Evolutionary conservation across 2,797 vertebrate genomes (phyloP), one percentile per base, ranked within the genome.

Genomic region (Malacoctenus gilli): DNA sequence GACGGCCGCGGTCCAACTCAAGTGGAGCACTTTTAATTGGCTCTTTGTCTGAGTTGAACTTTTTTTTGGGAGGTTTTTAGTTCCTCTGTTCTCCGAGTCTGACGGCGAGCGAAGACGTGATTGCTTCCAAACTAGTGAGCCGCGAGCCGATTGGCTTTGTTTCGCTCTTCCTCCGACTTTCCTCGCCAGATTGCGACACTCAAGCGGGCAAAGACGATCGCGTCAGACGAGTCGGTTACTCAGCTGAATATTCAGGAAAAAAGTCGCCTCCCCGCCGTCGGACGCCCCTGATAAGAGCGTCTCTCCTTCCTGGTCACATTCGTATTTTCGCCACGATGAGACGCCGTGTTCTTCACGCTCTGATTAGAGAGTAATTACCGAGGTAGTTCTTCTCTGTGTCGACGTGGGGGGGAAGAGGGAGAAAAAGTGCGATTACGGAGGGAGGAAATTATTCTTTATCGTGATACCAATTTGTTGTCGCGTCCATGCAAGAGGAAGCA

Each of bases 11-110:
- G 38, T 13, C 8, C 57, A 56, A 60, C 69, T 42, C 38, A 57
- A 77, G 54, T 52, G 50, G 11, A 52, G 40, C 64, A 59, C 53
- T 68, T 79, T 65, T 80, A 80, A 84, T 80, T 79, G 68, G 25
- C 21, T 73, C 61, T 68, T 75, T 79, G 75, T 78, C 74, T 32
- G 30, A 13, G 20, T 30, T 62, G 28, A 42, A 8, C 53, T 68
- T 73, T 74, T 23, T 52, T 37, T 5, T 13, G 22, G 18, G 58
- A 30, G 3, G n/a, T n/a, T 19, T 65, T 67, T n/a, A 20, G 18
- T 31, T 23, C 15, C 1, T 19, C 21, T 35, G 10, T 9, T 49
- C 4, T 44, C 13, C 4, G 18, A 20, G 19, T 31, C 40, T 59
- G 44, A 23, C 52, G 48, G 20, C 4, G 15, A 40, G 19, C 8